Evolutionary conservation across 2,888 invertebrate species (phyloP).

Genomic region (Hololepta plana): DNA sequence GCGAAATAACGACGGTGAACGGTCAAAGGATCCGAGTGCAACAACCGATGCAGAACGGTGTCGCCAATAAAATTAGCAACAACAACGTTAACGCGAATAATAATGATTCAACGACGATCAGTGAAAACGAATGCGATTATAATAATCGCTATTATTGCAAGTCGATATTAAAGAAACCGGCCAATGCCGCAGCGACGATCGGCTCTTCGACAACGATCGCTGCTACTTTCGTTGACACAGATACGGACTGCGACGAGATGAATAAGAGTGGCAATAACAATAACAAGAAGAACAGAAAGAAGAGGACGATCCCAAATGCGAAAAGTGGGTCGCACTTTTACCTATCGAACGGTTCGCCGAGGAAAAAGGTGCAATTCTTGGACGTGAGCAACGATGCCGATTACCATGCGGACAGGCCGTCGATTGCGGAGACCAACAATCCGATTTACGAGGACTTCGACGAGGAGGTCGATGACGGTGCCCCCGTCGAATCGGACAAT

Average conservation of each 20-base stretch:
- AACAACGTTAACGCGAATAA: conserved; percentile 15
- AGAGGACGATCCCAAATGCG: not conserved
- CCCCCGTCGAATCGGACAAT: not conserved
- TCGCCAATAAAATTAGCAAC: too few species aligned
- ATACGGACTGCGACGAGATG: conserved; percentile 14
- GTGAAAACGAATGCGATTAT: conserved; percentile 18
- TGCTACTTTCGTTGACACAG: conserved; percentile 23
- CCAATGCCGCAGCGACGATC: too few species aligned
- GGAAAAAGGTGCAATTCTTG: conserved; percentile 55
- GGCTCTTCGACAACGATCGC: too few species aligned
- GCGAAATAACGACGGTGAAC: conserved; percentile 22
- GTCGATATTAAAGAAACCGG: conserved; percentile 37
- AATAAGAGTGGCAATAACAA: conserved; percentile 1
- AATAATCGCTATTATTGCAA: conserved; percentile 22
- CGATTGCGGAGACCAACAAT: conserved; percentile 1
- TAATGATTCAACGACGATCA: conserved; percentile 7
- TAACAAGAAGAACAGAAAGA: conserved; percentile 7
- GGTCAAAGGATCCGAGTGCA: conserved; percentile 27
- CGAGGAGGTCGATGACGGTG: not conserved
- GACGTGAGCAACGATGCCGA: conserved; percentile 23
- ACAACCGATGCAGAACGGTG: conserved; percentile 23
- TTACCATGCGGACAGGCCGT: conserved; percentile 3
- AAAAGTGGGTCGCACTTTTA: conserved; percentile 39
- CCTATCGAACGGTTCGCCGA: conserved; percentile 29
- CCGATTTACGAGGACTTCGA: conserved; percentile 1